A percentile compares a stretch with the other conserved stretches of the same genome.
Evolutionary conservation across 1,140 invertebrate genomes (phyloP).

Genomic region (Lordiphosa collinella): DNA sequence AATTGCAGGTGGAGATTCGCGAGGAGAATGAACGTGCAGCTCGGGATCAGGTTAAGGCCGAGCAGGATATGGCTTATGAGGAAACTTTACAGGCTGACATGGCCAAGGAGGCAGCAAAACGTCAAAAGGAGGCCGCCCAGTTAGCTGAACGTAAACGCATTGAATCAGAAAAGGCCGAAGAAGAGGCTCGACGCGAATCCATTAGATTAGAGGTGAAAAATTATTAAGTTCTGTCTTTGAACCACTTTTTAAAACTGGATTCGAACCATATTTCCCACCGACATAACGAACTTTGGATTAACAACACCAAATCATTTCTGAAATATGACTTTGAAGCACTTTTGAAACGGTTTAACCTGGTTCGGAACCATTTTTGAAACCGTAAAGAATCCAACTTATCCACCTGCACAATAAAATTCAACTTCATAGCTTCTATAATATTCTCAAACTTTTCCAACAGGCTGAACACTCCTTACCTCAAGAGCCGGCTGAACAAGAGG

Average conservation of each 20-base stretch:
- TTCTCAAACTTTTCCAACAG: conserved; percentile 10
- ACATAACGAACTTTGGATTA: too few species aligned
- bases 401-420: too few species aligned
- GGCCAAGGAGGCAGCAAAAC: conserved; percentile 92
- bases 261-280: too few species aligned
- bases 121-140: conserved; percentile 85
- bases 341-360: too few species aligned
- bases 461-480: conserved; percentile 84
- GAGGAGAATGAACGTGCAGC: conserved; percentile 93
- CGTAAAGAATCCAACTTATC: too few species aligned
- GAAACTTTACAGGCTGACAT: conserved; percentile 93
- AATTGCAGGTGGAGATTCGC: conserved; percentile 89
- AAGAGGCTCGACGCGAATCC: conserved; percentile 86
- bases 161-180: conserved; percentile 86
- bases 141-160: conserved; percentile 84
- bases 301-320: too few species aligned
- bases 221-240: too few species aligned
- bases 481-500: conserved; percentile 82
- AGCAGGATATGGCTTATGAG: conserved; percentile 96
- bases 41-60: conserved; percentile 92
- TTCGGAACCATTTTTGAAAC: too few species aligned
- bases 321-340: too few species aligned
- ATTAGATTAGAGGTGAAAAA: conserved; percentile 74
- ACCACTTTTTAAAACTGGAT: too few species aligned
- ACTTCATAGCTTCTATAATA: too few species aligned